Evolutionary conservation across 2,113 vertebrate species (phyloP), one percentile per base, ranked within the genome.

Genomic region (Siphamia tubifer): DNA sequence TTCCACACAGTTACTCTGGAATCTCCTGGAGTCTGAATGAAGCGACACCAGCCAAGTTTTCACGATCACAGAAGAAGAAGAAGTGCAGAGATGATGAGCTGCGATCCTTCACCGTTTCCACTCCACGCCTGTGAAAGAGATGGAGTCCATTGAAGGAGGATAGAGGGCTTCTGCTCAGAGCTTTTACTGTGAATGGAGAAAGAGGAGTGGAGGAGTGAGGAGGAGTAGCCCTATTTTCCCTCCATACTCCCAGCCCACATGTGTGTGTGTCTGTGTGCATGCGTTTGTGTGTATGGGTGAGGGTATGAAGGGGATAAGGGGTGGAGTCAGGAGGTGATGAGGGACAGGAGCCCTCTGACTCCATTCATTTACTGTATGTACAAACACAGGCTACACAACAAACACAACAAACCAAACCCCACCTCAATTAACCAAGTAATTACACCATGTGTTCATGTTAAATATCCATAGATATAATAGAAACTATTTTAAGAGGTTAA

Each of bases 151-250:
- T 77, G 49, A 86, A 17, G 34, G 43, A 73, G 65, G 38, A 74
- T 42, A 71, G 27, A 58, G 40, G 60, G 15, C n/a, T 45, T 75
- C 52, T 54, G 79, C 75, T 79, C 54, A 32, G 47, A 71, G 70
- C 44, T 45, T 60, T 68, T 72, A 74, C 79, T 74, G 70, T 87
- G 88, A 90, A 88, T 87, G 87, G 79, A 90, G 74, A 40, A 34
- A 66, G 73, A 74, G 56, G 78, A 85, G 80, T 68, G 76, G 66
- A 84, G 69, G 70, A 60, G 65, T 76, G 76, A 83, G 62, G 92
- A 93, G 94, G 91, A 87, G 92, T 89, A 91, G 79, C 86, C 92
- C 89, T 85, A 83, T 89, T 90, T 89, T 92, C 89, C 94, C 91
- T 87, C 70, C 86, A 89, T 77, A 34, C 79, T 69, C 53, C 63